A percentile compares a stretch with the other conserved stretches of the same genome.
Evolutionary conservation across 1,140 invertebrate genomes (phyloP).

Genomic region (Halesus radiatus): DNA sequence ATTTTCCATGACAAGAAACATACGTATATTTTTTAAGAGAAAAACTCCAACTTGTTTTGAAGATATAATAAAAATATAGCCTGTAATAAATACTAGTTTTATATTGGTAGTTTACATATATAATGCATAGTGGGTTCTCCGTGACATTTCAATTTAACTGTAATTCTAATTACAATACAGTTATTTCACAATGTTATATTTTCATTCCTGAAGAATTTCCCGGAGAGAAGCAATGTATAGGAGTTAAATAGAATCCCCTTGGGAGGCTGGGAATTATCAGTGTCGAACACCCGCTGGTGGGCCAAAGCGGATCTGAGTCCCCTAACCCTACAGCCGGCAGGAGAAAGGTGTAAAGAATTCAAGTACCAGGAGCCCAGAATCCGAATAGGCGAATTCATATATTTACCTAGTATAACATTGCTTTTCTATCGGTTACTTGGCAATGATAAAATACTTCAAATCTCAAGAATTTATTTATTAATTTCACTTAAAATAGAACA

Average conservation of each 20-base stretch:
- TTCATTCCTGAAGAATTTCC: background rate
- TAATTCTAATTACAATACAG: no score
- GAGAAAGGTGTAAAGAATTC: conserved; percentile 27
- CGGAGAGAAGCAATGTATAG: background rate
- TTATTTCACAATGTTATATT: background rate
- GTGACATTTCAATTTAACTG: no score
- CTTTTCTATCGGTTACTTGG: background rate
- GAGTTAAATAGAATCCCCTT: conserved; percentile 37
- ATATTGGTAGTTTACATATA: no score
- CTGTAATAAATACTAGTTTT: no score
- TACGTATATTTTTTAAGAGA: no score
- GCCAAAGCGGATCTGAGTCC: conserved; percentile 27
- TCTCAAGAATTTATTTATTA: no score
- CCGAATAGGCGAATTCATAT: conserved; percentile 2
- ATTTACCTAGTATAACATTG: background rate
- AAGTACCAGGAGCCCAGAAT: conserved; percentile 8
- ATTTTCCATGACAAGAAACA: background rate
- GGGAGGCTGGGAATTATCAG: conserved; percentile 49
- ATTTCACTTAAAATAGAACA: no score
- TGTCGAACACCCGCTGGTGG: conserved; percentile 43
- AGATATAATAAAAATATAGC: no score
- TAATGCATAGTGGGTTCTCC: no score
- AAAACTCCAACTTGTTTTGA: no score
- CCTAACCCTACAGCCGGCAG: background rate
- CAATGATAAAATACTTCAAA: no score